These are phyloP conservation scores for Saturnia pavonia DNA, from an alignment of 2,888 invertebrate genomes.

Conservation along the genomic window DNA sequence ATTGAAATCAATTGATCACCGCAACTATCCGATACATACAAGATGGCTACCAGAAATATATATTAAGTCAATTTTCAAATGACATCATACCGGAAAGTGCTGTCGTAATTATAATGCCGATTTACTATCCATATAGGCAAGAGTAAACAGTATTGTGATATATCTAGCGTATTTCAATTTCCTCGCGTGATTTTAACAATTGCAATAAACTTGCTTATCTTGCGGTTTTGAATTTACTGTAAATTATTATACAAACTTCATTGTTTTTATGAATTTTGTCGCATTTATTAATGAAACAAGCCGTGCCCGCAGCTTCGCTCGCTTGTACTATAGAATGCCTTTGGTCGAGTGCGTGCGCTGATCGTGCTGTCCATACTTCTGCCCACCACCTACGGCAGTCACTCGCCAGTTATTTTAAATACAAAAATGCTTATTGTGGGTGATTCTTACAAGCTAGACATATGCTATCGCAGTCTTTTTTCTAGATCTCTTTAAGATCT, in stretches of 20 bases:
- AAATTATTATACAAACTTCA: background rate
- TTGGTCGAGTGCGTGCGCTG: too few relatives aligned
- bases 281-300: too few relatives aligned
- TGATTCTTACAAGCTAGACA: too few relatives aligned
- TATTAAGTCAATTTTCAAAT: background rate
- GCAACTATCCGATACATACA: background rate
- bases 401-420: too few relatives aligned
- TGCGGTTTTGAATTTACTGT: background rate
- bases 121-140: too few relatives aligned
- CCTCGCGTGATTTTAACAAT: background rate
- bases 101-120: background rate
- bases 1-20: background rate
- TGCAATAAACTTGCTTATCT: background rate
- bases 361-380: too few relatives aligned
- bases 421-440: too few relatives aligned
- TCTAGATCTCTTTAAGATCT: too few relatives aligned
- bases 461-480: too few relatives aligned
- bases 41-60: background rate
- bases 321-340: too few relatives aligned
- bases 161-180: background rate
- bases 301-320: too few relatives aligned
- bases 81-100: background rate
- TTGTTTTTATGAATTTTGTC: background rate
- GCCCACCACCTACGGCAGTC: too few relatives aligned
- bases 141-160: background rate